These are phyloP conservation scores for Tyria jacobaeae DNA, from an alignment of 2,888 invertebrate genomes.

Conservation along the genomic window DNA sequence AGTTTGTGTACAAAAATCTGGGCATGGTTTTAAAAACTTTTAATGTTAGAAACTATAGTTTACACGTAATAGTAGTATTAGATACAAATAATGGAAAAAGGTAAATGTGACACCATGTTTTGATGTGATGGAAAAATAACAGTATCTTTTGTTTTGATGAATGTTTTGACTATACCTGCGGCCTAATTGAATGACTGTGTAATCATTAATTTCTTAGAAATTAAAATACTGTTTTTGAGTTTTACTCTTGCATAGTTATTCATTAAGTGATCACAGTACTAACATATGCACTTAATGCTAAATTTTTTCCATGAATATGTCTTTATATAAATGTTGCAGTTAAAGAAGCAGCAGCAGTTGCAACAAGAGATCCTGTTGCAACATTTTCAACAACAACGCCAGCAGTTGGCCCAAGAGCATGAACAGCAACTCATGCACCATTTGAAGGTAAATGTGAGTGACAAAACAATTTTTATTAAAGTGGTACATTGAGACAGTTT, in stretches of 20 bases:
- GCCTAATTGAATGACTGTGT: too few species aligned
- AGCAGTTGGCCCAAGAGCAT: slow-evolving; percentile 96
- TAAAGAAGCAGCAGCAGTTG: slow-evolving; percentile 97
- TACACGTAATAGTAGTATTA: not conserved
- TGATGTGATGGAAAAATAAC: slow-evolving; percentile 20
- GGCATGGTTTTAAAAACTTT: slow-evolving; percentile 19
- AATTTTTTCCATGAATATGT: slow-evolving; percentile 21
- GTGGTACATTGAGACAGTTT: slow-evolving; percentile 39
- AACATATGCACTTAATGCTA: not conserved
- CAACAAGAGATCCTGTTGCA: slow-evolving; percentile 96
- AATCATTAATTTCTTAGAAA: too few species aligned
- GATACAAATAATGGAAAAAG: slow-evolving; percentile 9
- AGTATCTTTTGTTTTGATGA: slow-evolving; percentile 23
- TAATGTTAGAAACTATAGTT: not conserved
- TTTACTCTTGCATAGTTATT: not conserved
- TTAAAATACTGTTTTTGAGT: too few species aligned
- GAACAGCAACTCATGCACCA: slow-evolving; percentile 96
- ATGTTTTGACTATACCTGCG: slow-evolving; percentile 12
- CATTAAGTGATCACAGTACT: not conserved
- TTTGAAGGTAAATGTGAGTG: slow-evolving; percentile 88
- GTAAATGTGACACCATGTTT: slow-evolving; percentile 56
- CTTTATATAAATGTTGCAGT: slow-evolving; percentile 85
- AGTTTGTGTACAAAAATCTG: slow-evolving; percentile 31
- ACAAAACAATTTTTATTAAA: slow-evolving; percentile 24
- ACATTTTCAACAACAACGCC: slow-evolving; percentile 96